Percentiles rank a stretch among this genome's conserved stretches.
phyloP scores from a whole-genome alignment of 2,797 vertebrate genomes.

The Pipistrellus pipistrellus region DNA sequence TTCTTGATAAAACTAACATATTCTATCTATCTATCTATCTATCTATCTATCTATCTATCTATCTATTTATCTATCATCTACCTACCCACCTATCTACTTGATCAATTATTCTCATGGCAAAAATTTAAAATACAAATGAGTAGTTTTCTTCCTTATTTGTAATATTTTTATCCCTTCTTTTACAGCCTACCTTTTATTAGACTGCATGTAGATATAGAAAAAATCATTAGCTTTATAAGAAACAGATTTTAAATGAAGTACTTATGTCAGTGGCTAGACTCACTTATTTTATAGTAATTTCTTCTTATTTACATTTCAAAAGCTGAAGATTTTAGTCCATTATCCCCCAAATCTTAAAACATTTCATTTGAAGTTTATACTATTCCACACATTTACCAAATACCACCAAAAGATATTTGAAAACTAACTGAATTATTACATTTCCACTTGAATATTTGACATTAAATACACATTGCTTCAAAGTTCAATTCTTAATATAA shows the following conservation, averaged over 20 bases:
- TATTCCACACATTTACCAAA: not conserved
- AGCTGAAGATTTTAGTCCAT: not conserved
- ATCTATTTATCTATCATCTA: not conserved
- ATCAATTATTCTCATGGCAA: not conserved
- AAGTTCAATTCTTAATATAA: constrained; percentile 63
- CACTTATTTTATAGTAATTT: constrained; percentile 16
- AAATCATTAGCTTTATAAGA: not conserved
- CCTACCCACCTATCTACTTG: not conserved
- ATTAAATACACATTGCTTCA: not conserved
- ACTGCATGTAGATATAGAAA: not conserved
- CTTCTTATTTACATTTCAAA: constrained; percentile 45
- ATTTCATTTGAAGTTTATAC: not conserved
- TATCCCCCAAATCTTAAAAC: not conserved
- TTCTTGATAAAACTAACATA: constrained; percentile 4
- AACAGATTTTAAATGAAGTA: constrained; percentile 2
- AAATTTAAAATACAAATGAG: not conserved
- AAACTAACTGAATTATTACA: constrained; percentile 50
- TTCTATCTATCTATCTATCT: not conserved
- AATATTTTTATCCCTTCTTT: not conserved
- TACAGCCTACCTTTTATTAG: not conserved
- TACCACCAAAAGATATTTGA: constrained; percentile 38
- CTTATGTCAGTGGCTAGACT: not conserved
- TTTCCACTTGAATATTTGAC: constrained; percentile 43
- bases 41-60: not conserved
- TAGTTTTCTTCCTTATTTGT: constrained; percentile 23